Percentiles rank a stretch among this genome's conserved stretches.
These are phyloP conservation scores for Pungitius pungitius DNA, from an alignment of 2,113 vertebrate species.

Conservation along the genomic window DNA sequence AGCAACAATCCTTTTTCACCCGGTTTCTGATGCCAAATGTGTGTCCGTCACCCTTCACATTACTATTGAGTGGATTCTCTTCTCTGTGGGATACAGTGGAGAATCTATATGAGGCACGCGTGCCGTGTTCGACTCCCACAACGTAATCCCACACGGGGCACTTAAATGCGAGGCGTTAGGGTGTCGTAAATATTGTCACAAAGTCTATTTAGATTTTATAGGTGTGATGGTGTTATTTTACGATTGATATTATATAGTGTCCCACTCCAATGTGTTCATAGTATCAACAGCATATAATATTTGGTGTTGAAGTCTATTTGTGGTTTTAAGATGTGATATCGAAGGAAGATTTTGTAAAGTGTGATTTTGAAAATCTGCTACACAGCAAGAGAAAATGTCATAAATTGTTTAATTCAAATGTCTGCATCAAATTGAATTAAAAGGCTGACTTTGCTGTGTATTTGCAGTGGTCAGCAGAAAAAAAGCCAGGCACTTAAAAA, in stretches of 20 bases:
- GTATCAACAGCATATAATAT: background rate
- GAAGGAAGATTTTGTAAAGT: background rate
- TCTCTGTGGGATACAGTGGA: background rate
- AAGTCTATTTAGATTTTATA: slow-evolving; percentile 9
- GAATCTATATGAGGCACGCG: background rate
- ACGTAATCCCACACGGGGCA: background rate
- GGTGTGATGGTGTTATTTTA: slow-evolving; percentile 1
- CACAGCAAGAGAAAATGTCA: background rate
- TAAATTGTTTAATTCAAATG: background rate
- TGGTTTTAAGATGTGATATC: background rate
- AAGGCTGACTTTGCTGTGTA: slow-evolving; percentile 2
- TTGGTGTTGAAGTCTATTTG: background rate
- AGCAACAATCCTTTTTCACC: slow-evolving; percentile 7
- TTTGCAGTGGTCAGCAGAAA: slow-evolving; percentile 13
- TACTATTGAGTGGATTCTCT: slow-evolving; percentile 15
- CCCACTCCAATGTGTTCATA: background rate
- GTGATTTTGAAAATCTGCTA: background rate
- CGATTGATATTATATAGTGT: slow-evolving; percentile 22
- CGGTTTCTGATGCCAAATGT: slow-evolving; percentile 18
- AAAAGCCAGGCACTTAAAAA: slow-evolving; percentile 21
- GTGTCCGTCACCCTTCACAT: background rate
- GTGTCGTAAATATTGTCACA: background rate
- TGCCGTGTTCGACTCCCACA: background rate
- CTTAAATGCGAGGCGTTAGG: slow-evolving; percentile 10
- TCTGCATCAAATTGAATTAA: background rate